Conservation (phyloP, 2,113 vertebrate species). For the Parotia lawesii region DNA sequence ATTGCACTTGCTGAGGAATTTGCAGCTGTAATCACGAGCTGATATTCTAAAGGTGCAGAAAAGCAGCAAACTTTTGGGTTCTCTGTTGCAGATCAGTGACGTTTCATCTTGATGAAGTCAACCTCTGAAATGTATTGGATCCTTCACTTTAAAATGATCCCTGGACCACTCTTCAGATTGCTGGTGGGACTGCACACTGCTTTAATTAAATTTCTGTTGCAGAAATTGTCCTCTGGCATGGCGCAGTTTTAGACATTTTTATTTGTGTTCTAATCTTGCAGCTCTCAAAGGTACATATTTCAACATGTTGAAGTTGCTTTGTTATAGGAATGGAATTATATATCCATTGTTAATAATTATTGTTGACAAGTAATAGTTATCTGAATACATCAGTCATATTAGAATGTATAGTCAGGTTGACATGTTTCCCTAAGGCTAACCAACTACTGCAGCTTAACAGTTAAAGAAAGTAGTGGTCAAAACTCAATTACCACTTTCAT, state of each 20-base stretch:
- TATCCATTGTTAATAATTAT: constrained; percentile 76
- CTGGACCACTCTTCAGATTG: constrained; percentile 19
- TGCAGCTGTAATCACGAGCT: constrained; percentile 22
- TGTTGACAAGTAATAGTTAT: constrained; percentile 76
- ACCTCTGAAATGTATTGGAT: constrained; percentile 28
- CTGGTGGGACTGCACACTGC: constrained; percentile 50
- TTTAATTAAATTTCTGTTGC: constrained; percentile 66
- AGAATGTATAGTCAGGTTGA: constrained; percentile 68
- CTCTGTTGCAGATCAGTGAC: constrained; percentile 7
- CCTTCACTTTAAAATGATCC: constrained; percentile 33
- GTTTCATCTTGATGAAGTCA: constrained; percentile 57
- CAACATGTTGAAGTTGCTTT: constrained; percentile 72
- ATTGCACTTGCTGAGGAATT: constrained; percentile 56
- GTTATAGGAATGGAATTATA: constrained; percentile 77
- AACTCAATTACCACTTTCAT: constrained; percentile 56
- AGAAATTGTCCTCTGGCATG: constrained; percentile 70
- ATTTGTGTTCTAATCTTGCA: constrained; percentile 68
- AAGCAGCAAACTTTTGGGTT: constrained; percentile 17
- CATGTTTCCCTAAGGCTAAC: constrained; percentile 67
- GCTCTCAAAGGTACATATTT: constrained; percentile 69
- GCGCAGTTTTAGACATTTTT: constrained; percentile 63
- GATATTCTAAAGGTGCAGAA: constrained; percentile 36
- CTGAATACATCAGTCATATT: constrained; percentile 69
- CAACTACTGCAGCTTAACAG: constrained; percentile 34
- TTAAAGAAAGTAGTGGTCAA: constrained; percentile 57